Evolutionary conservation across 2,888 invertebrate species (phyloP).

Genomic region (Diarsia brunnea): DNA sequence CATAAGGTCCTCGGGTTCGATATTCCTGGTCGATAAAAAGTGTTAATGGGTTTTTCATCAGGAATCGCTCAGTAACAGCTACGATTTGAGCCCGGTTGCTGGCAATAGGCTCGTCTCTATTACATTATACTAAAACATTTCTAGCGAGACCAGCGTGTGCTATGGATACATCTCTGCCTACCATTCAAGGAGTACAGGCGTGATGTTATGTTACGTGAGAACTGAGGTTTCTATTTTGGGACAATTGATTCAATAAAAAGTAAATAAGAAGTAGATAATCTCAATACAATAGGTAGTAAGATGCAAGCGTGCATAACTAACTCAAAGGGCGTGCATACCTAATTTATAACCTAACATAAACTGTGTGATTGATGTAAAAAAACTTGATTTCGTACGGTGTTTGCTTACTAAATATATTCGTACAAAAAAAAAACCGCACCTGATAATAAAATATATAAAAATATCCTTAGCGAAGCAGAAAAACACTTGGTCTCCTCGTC

Average conservation of each 20-base stretch:
- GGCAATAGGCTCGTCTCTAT: neutral
- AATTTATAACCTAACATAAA: conserved; percentile 19
- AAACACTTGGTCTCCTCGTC: too few relatives aligned
- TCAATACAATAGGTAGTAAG: conserved; percentile 35
- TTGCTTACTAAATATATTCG: conserved; percentile 22
- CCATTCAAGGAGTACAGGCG: neutral
- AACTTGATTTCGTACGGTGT: conserved; percentile 20
- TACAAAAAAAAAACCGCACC: neutral
- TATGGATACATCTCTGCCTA: neutral
- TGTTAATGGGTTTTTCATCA: neutral
- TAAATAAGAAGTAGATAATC: conserved; percentile 6
- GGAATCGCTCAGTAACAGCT: neutral
- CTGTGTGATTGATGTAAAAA: conserved; percentile 29
- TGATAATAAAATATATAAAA: too few relatives aligned
- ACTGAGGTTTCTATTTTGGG: neutral
- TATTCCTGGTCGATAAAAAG: neutral
- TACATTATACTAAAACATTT: neutral
- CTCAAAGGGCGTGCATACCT: conserved; percentile 27
- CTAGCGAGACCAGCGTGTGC: too few relatives aligned
- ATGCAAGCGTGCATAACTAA: conserved; percentile 36
- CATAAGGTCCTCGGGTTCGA: neutral
- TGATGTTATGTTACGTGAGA: neutral
- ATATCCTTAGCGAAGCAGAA: too few relatives aligned
- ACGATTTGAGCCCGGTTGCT: neutral
- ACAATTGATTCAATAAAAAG: conserved; percentile 3